Base-by-base conservation (phyloP, 2,113 vertebrate species). In the Ceratotherium simum region DNA sequence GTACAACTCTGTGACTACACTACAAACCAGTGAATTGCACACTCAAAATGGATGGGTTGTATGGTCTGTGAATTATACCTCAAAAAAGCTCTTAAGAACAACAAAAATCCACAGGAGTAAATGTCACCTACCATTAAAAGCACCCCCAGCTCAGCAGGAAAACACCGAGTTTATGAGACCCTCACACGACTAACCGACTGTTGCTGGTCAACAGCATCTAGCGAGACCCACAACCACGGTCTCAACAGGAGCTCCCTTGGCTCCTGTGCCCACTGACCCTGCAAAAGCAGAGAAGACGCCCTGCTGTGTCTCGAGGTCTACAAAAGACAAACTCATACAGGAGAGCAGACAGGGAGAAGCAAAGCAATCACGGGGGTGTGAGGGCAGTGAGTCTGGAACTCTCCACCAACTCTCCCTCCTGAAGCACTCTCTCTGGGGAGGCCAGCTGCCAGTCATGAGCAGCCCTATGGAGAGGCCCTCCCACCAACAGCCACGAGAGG, bases 251-350 rank as follows among this genome's bases (percentile, higher is more conserved):
- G 27, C 21, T 31, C 36, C 1, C 11, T 36, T 0, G 73, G 27
- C 9, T 12, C 42, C 72, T 12, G 33, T 1, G 23, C 9, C 14
- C 25, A 31, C 88, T 5, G 10, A 21, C n/a, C 79, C 79, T 16
- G 5, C 14, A 16, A 29, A 1, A 9, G 73, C 73, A 36, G 9
- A 36, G 42, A 51, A 12, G 1, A 12, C 0, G 1, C 60, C 20
- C 8, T 7, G 0, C 33, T 4, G 33, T 21, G 42, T 27, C 27
- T 8, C 62, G 4, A 25, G 29, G 46, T 54, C 73, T 36, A 3
- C 7, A 20, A 58, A 81, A 39, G 60, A 78, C 58, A 36, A 25
- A 36, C 46, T 18, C 42, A 39, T 4, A 65, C 7, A 0, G 16
- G 42, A 39, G 23, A 29, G n/a, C 5, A n/a, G 14, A 36, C 12